A percentile compares a stretch with the other conserved stretches of the same genome.
Evolutionary conservation across 2,888 invertebrate species (phyloP).

Genomic region (Cephus nigrinus): DNA sequence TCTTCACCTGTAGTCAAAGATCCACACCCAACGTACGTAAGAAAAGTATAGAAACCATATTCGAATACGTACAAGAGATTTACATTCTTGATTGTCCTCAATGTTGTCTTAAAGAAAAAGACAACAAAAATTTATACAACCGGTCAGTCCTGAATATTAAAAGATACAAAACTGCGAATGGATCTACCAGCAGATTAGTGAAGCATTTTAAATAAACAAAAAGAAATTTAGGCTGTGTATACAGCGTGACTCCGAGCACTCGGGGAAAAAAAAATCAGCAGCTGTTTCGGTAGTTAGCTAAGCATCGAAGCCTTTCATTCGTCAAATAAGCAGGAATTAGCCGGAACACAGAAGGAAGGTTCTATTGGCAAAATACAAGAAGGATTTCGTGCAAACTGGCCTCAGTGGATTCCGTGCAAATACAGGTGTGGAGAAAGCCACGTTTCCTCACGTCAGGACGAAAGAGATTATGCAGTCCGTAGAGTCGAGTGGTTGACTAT

Average conservation of each 20-base stretch:
- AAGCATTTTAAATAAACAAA: not conserved
- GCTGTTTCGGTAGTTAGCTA: slow-evolving; percentile 28
- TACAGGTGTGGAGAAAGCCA: slow-evolving; percentile 30
- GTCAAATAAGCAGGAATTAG: slow-evolving; percentile 51
- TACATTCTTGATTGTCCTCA: not conserved
- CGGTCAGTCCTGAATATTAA: not conserved
- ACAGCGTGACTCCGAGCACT: not conserved
- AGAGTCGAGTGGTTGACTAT: slow-evolving; percentile 15
- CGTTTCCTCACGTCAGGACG: not conserved
- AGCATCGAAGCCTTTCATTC: slow-evolving; percentile 29
- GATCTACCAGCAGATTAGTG: not conserved
- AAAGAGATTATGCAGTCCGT: not conserved
- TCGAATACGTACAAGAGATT: not conserved
- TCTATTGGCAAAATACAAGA: slow-evolving; percentile 39
- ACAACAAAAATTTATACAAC: not conserved
- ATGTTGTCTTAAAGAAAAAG: not conserved
- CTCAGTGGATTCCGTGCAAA: slow-evolving; percentile 27
- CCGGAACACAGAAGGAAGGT: slow-evolving; percentile 38
- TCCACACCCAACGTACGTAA: not conserved
- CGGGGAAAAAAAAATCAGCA: slow-evolving; percentile 36
- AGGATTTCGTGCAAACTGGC: slow-evolving; percentile 33
- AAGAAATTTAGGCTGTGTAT: not conserved
- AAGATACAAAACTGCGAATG: not conserved
- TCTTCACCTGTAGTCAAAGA: not conserved
- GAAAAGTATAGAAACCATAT: not conserved